Base-by-base conservation (phyloP, 2,113 vertebrate genomes). In the Microcebus tavaratra region DNA sequence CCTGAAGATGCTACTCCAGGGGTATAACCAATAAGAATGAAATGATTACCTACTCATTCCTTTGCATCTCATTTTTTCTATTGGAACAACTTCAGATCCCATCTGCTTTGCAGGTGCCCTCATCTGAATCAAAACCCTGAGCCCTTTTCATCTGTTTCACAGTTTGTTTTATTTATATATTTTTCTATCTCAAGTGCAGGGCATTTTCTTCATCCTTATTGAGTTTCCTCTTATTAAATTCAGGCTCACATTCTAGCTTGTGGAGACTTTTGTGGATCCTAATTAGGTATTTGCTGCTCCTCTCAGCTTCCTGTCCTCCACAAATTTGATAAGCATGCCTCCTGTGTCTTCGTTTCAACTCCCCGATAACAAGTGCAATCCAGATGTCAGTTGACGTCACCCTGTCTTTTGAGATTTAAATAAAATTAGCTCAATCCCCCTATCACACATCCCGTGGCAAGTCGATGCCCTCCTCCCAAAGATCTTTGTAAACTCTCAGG, bases 341-440 rank as follows among this genome's bases (percentile, higher is more conserved):
- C 72, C 88, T 79, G 73, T 23, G 89, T 95, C 97, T 97, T 97
- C 78, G n/a, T 48, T 79, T 94, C 75, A 87, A 75, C 73, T 91
- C 82, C 90, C 79, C 89, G 96, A 95, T 96, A 97, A 76, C 68
- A 79, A 97, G 95, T 87, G 63, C 75, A 94, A 83, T 63, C 97
- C 97, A 97, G 96, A 97, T 94, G 93, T 91, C 95, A 87, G 96
- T 50, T 97, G 97, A 96, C 72, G 25, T 97, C 97, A 97, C 53
- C 34, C 27, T 70, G 79, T 91, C 73, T 80, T 97, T 73, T 53
- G 36, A 96, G 68, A 87, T 65, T 27, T 73, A 89, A 93, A 93
- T 93, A 95, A 86, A 93, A 95, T 97, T 89, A 96, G 70, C 79
- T 89, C 72, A 72, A 85, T 75, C 53, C 39, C 88, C 50, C 59